These are phyloP conservation scores for Panthera leo DNA, from an alignment of 2,113 vertebrate species.

Conservation along the genomic window DNA sequence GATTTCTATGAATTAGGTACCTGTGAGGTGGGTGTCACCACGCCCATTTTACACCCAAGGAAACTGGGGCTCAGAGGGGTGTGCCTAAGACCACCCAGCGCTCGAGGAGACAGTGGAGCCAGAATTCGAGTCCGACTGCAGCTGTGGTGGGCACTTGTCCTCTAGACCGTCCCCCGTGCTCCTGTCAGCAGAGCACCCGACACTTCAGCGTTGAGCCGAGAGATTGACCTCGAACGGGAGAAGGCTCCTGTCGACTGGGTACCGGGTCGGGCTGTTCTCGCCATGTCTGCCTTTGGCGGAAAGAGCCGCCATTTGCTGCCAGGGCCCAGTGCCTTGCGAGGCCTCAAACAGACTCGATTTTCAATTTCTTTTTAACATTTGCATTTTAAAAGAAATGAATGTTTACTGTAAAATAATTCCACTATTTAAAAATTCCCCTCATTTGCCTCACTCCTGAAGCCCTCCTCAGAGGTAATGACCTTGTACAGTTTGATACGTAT, in stretches of 20 bases:
- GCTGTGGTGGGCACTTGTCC: not conserved
- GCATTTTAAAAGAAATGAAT: not conserved
- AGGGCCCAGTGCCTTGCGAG: not conserved
- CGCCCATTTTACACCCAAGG: not conserved
- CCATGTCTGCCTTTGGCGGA: not conserved
- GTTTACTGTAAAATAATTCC: not conserved
- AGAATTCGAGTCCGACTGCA: not conserved
- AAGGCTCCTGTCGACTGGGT: not conserved
- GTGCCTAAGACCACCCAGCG: not conserved
- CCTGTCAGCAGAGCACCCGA: not conserved
- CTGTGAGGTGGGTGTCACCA: not conserved
- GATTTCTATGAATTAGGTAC: not conserved
- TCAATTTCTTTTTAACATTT: not conserved
- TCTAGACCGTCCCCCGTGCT: not conserved
- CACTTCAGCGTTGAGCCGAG: not conserved
- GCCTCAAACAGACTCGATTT: not conserved
- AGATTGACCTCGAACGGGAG: not conserved
- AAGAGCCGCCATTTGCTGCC: not conserved
- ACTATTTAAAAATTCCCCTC: not conserved
- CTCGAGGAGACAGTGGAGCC: not conserved
- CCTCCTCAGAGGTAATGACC: not conserved
- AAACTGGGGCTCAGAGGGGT: not conserved
- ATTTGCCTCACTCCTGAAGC: not conserved
- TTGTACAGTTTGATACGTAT: not conserved
- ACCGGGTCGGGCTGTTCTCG: not conserved